Evolutionary conservation across 1,140 invertebrate species (phyloP), one percentile per base, ranked within the genome.

Genomic region (Drosophila nannoptera): DNA sequence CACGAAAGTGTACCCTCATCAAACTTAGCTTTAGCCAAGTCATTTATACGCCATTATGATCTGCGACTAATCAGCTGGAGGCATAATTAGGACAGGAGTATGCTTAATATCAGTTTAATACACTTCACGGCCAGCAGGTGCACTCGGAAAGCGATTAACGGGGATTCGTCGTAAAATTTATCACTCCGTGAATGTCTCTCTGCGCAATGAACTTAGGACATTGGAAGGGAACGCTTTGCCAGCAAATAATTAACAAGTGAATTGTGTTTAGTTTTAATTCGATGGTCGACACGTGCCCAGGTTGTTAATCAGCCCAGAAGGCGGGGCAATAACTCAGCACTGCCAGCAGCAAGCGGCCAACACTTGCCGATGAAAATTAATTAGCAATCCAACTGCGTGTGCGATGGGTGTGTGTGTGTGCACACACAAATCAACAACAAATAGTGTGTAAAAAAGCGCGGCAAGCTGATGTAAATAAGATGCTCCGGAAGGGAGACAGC

Each of bases 281-380:
- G 58, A 58, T 14, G 33, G 8, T 11, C 29, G 38, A 38, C 43
- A 77, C 60, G 40, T 56, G 69, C n/a, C 35, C 38, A 22, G 53
- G 40, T 67, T 53, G 43, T 74, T 78, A 74, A 75, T 78, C 58
- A 78, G 67, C 62, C 33, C 14, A 11, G 63, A 54, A 22, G 22
- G 59, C 60, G 32, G 48, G 60, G 70, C 36, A 74, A 73, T 66
- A 71, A 50, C 46, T 66, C 43, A 66, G 72, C 49, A 42, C 42
- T 46, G 9, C 38, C 36, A 33, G 16, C 56, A 52, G 16, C 62
- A n/a, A 59, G 42, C 48, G 61, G 55, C 55, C 64, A 68, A 64
- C 52, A 55, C 43, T 70, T 66, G 61, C 50, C 58, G 74, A 74
- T 74, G 66, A 59, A 81, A 81, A 77, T 81, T 81, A 81, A 81